Conservation (phyloP, 1,140 invertebrate species). For the Dreissena rostriformis region DNA sequence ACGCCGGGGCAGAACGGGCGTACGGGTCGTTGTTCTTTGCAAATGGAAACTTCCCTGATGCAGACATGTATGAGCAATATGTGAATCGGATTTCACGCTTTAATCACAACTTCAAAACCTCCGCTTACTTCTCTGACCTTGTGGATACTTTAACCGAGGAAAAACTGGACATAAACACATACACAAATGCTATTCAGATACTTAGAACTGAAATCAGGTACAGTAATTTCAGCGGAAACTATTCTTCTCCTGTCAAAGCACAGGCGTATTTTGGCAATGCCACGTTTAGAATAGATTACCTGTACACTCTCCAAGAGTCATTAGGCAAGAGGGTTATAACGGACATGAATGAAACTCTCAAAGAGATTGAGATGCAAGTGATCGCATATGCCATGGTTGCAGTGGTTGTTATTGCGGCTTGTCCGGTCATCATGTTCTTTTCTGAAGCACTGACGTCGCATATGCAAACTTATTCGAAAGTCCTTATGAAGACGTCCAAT, state of each 20-base stretch:
- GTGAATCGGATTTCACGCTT: constrained; percentile 20
- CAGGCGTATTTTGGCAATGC: constrained; percentile 35
- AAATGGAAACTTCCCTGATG: constrained; percentile 31
- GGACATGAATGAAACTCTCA: constrained; percentile 24
- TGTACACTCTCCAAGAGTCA: constrained; percentile 23
- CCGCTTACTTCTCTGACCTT: constrained; percentile 26
- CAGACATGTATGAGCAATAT: constrained; percentile 16
- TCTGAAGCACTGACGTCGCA: constrained; percentile 34
- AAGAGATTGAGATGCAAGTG: neutral
- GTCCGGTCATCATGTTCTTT: constrained; percentile 40
- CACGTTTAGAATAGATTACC: constrained; percentile 21
- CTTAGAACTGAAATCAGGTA: constrained; percentile 35
- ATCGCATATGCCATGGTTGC: constrained; percentile 11
- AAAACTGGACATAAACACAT: neutral
- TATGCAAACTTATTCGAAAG: constrained; percentile 39
- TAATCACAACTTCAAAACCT: constrained; percentile 42
- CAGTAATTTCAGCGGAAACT: constrained; percentile 26
- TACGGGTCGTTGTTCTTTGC: constrained; percentile 48
- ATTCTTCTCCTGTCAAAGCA: constrained; percentile 9
- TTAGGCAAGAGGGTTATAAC: constrained; percentile 4
- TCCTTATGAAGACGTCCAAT: constrained; percentile 23
- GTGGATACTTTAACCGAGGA: constrained; percentile 14
- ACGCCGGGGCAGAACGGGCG: constrained; percentile 36
- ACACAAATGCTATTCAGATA: constrained; percentile 9
- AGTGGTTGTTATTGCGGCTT: constrained; percentile 21